These are phyloP conservation scores for Hylomyscus alleni DNA, from an alignment of 2,797 vertebrate genomes.

Conservation along the genomic window DNA sequence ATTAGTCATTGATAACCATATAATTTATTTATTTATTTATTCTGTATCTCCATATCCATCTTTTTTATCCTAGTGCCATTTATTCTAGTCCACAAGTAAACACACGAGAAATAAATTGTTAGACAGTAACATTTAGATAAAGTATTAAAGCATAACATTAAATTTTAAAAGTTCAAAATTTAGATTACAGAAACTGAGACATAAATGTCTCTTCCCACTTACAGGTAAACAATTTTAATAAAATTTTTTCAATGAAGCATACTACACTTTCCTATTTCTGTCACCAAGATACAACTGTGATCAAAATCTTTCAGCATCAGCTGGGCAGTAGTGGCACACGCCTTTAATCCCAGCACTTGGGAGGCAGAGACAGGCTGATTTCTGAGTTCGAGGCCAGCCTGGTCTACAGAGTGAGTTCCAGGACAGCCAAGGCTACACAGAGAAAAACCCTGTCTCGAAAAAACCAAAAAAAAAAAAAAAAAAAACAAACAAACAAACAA, in stretches of 20 bases:
- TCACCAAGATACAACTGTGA: neutral
- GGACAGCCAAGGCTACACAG: too few species aligned
- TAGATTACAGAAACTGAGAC: neutral
- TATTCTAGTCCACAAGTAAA: neutral
- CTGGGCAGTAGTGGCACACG: too few species aligned
- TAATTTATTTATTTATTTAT: constrained; percentile 8
- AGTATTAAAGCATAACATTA: neutral
- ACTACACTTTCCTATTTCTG: neutral
- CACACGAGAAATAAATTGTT: neutral
- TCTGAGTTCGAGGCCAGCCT: too few species aligned
- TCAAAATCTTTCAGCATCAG: neutral
- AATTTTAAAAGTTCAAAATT: constrained; percentile 26
- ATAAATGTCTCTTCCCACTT: neutral
- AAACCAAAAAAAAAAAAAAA: too few species aligned
- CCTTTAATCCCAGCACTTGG: too few species aligned
- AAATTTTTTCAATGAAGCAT: neutral
- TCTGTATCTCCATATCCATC: constrained; percentile 26
- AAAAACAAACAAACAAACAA: too few species aligned
- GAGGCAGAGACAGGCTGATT: too few species aligned
- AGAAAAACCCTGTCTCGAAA: too few species aligned
- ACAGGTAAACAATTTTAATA: neutral
- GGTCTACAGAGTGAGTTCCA: too few species aligned
- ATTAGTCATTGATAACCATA: neutral
- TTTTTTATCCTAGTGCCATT: constrained; percentile 21
- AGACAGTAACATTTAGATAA: constrained; percentile 38